Conservation (phyloP, 2,888 invertebrate species). For the Habrosyne pyritoides region DNA sequence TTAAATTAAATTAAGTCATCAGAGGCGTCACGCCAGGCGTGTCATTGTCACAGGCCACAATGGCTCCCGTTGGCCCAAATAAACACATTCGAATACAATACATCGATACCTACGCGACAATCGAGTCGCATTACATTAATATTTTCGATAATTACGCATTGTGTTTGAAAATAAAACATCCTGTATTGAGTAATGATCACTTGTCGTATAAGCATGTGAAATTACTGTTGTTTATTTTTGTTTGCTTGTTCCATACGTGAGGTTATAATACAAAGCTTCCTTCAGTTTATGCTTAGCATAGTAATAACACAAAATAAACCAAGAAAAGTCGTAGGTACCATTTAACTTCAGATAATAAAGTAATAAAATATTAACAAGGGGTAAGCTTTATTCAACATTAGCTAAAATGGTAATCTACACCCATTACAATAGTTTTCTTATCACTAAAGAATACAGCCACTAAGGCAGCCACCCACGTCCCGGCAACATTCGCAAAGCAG, state of each 20-base stretch:
- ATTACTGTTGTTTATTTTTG: conserved; percentile 9
- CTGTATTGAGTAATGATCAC: conserved; percentile 13
- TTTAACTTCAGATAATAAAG: not conserved
- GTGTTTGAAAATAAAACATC: conserved; percentile 20
- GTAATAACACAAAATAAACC: no score
- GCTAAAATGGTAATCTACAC: not conserved
- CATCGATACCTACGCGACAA: conserved; percentile 43
- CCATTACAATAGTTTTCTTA: not conserved
- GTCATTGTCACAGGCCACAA: conserved; percentile 33
- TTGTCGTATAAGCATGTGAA: conserved; percentile 17
- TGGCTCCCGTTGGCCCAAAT: conserved; percentile 44
- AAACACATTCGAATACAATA: conserved; percentile 33
- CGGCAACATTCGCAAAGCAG: conserved; percentile 16
- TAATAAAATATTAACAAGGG: not conserved
- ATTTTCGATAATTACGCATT: conserved; percentile 29
- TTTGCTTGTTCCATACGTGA: no score
- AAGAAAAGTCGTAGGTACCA: no score
- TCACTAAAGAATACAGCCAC: not conserved
- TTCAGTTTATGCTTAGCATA: no score
- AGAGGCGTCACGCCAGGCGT: conserved; percentile 27
- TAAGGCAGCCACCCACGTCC: not conserved
- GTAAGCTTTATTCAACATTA: not conserved
- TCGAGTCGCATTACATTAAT: conserved; percentile 26
- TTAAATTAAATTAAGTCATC: conserved; percentile 38
- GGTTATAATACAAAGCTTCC: no score